phyloP scores from a whole-genome alignment of 1,140 invertebrate genomes.

The Nebria ingens region DNA sequence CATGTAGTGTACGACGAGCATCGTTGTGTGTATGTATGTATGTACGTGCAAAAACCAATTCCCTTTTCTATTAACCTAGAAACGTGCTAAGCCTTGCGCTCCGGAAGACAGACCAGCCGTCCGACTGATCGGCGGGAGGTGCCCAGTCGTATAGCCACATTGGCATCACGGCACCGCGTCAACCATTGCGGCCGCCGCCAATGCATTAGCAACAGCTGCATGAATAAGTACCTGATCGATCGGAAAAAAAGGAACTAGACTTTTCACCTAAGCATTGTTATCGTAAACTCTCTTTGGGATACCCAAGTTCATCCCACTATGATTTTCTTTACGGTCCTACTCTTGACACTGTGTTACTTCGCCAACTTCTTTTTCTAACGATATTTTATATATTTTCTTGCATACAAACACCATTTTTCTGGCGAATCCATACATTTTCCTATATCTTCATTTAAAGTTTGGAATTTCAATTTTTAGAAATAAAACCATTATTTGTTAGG shows the following conservation, averaged over 20 bases:
- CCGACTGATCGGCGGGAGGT: not conserved
- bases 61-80: constrained; percentile 8
- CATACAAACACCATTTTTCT: no score
- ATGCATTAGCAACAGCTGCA: not conserved
- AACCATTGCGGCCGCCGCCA: no score
- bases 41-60: constrained; percentile 5
- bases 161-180: no score
- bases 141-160: no score
- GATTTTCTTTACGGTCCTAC: not conserved
- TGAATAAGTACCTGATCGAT: constrained; percentile 4
- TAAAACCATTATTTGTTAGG: no score
- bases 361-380: no score
- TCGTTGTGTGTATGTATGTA: not conserved
- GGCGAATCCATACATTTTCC: no score
- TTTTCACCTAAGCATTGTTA: constrained; percentile 8
- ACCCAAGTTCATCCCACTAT: not conserved
- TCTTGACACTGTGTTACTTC: not conserved
- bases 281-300: constrained; percentile 4
- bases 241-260: not conserved
- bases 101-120: not conserved
- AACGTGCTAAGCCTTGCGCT: not conserved
- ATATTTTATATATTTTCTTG: no score
- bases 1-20: not conserved
- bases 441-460: no score
- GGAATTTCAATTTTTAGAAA: no score